Conservation (phyloP, 1,140 invertebrate species). For the Pectinophora gossypiella region DNA sequence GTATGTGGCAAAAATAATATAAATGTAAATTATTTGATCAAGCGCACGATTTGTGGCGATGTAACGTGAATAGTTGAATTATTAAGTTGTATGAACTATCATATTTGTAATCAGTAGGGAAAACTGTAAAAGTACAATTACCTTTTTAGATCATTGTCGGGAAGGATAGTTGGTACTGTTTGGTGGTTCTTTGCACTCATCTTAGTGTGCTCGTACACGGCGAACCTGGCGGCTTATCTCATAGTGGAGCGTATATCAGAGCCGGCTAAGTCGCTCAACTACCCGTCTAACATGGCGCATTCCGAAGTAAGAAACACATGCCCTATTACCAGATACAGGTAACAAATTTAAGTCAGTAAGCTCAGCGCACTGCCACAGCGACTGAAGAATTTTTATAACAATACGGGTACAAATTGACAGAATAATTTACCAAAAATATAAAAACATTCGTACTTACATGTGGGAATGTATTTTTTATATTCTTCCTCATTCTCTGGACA, state of each 20-base stretch:
- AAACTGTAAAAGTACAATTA: too few relatives aligned
- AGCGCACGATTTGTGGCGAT: not conserved
- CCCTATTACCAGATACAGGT: conserved; percentile 48
- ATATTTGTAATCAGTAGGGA: too few relatives aligned
- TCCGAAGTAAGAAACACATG: conserved; percentile 91
- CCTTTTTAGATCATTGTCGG: conserved; percentile 90
- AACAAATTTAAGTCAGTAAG: conserved; percentile 31
- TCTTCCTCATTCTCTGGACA: too few relatives aligned
- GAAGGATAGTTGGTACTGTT: conserved; percentile 95
- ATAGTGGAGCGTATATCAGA: conserved; percentile 96
- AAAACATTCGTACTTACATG: too few relatives aligned
- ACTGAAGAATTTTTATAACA: conserved; percentile 11
- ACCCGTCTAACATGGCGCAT: conserved; percentile 87
- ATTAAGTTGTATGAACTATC: too few relatives aligned
- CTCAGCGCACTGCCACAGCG: conserved; percentile 26
- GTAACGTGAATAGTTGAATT: too few relatives aligned
- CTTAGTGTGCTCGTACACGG: conserved; percentile 98
- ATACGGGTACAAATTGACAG: too few relatives aligned
- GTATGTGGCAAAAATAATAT: not conserved
- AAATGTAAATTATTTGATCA: not conserved
- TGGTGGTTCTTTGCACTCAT: conserved; percentile 99
- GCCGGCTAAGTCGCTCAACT: conserved; percentile 95
- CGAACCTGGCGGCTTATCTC: conserved; percentile 97
- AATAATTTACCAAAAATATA: too few relatives aligned
- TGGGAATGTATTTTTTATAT: too few relatives aligned